phyloP scores from a whole-genome alignment of 2,113 vertebrate species.

The Caranx melampygus region DNA sequence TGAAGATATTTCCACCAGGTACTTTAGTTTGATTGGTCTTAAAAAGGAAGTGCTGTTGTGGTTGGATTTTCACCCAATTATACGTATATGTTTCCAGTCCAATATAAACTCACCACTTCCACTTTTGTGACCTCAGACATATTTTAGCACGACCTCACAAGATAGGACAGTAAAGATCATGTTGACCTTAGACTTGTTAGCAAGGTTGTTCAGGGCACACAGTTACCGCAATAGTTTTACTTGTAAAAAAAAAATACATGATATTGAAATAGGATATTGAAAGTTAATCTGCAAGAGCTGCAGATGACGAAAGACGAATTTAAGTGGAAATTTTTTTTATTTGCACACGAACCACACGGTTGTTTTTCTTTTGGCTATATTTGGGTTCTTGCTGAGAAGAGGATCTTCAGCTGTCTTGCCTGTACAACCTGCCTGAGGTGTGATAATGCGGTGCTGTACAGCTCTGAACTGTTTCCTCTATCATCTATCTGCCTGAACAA shows the following conservation, averaged over 20 bases:
- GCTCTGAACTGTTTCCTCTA: conserved; percentile 5
- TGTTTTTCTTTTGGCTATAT: not conserved
- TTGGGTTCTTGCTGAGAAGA: not conserved
- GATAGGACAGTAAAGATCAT: not conserved
- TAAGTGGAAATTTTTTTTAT: conserved; percentile 3
- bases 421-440: conserved; percentile 21
- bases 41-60: conserved; percentile 18
- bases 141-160: not conserved
- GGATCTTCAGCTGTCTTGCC: not conserved
- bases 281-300: not conserved
- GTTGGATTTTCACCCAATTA: conserved; percentile 20
- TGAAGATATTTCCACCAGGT: not conserved
- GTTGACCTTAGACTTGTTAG: not conserved
- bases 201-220: not conserved
- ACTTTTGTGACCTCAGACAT: not conserved
- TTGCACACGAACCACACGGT: not conserved
- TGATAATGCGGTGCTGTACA: not conserved
- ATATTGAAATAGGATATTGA: not conserved
- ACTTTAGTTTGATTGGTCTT: conserved; percentile 1
- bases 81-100: not conserved
- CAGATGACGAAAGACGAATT: not conserved
- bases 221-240: not conserved
- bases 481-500: conserved; percentile 4
- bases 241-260: not conserved
- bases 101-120: not conserved